Base-by-base conservation (phyloP, 2,113 vertebrate genomes). In the Mobula birostris region DNA sequence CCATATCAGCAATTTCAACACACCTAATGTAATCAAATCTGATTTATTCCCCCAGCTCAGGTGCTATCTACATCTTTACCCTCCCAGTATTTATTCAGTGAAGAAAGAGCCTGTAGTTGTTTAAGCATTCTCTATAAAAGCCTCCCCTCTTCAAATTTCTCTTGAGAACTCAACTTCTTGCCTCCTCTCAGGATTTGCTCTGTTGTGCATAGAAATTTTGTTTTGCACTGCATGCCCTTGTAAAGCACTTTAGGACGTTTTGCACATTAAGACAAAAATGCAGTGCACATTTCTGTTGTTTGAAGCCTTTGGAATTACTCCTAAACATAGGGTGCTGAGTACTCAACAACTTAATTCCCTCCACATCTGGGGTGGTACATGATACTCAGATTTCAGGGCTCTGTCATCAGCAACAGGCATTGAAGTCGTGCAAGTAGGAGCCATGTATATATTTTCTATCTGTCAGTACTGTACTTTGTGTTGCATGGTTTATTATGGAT, bases 1-100 rank as follows among this genome's bases (percentile, higher is more conserved):
- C 94, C 94, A 92, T 87, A 95, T 95, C 77, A 95, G 58, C 56
- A 27, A 27, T 27, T 21, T 85, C 24, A 12, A 48, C 24, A 27
- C 3, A 29, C 5, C 24, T 48, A 85, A 24, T 85, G 48, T 27
- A 29, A 2, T 27, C 48, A 48, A 29, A 1, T 11, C 27, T 61
- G 48, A 48, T 48, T 61, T 56, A 19, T n/a, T 87, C 21, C 56
- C 29, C 82, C 24, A 61, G 8, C 56, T 58, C 24, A 29, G 3
- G 19, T 6, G 3, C 7, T 82, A 21, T 56, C 36, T 48, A 40
- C 32, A 80, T 19, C 32, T 80, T 48, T 12, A 48, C 32, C 78
- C 40, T 58, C 80, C 40, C 56, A 58, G 2, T 24, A 11, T 14
- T 27, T 9, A 9, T 61, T 15, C 36, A 48, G 17, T 82, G 5